A percentile compares a stretch with the other conserved stretches of the same genome.
phyloP scores from a whole-genome alignment of 2,113 vertebrate species.

The Oncorhynchus clarkii region DNA sequence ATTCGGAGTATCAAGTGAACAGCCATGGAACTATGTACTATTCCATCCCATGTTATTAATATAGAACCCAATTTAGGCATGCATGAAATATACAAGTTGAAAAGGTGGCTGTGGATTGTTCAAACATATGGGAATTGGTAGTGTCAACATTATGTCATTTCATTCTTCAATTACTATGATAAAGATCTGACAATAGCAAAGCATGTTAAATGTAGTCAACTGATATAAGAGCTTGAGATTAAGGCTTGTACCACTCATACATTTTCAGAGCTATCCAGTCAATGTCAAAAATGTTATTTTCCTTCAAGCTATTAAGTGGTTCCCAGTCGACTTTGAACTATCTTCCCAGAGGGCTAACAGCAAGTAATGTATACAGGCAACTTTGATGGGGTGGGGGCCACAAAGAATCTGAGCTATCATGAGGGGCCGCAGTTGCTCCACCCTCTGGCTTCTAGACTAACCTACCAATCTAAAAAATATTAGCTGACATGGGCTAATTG shows the following conservation, averaged over 20 bases:
- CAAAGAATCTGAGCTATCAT: too few species aligned
- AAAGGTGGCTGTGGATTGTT: conserved; percentile 50
- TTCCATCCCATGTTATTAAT: conserved; percentile 43
- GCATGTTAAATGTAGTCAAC: conserved; percentile 42
- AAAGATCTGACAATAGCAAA: conserved; percentile 55
- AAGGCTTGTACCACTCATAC: not conserved
- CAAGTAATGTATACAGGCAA: too few species aligned
- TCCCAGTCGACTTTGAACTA: too few species aligned
- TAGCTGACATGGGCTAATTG: too few species aligned
- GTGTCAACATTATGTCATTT: conserved; percentile 33
- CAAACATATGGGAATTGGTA: conserved; percentile 56
- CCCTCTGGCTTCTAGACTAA: too few species aligned
- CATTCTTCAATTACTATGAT: conserved; percentile 49
- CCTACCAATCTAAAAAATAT: too few species aligned
- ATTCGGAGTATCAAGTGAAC: conserved; percentile 38
- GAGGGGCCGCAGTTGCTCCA: too few species aligned
- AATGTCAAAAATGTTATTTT: not conserved
- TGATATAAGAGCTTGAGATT: conserved; percentile 36
- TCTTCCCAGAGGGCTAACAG: too few species aligned
- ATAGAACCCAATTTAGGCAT: conserved; percentile 49
- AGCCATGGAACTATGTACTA: conserved; percentile 47
- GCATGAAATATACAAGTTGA: conserved; percentile 44
- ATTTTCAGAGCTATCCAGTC: not conserved
- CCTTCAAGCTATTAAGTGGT: too few species aligned
- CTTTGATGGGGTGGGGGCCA: too few species aligned